Evolutionary conservation across 2,888 invertebrate species (phyloP).

Genomic region (Pemphredon lugubris): DNA sequence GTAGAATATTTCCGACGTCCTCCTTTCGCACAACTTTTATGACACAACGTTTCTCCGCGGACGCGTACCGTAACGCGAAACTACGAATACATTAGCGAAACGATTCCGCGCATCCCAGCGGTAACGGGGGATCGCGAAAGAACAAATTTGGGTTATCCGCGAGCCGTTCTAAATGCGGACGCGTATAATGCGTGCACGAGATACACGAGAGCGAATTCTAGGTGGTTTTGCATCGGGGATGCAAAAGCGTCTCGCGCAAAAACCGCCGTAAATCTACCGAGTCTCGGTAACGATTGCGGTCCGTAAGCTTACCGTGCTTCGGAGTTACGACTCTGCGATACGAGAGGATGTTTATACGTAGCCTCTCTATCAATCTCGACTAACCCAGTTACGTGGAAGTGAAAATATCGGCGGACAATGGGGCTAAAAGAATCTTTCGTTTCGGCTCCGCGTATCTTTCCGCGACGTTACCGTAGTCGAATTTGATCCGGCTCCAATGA

Average conservation of each 20-base stretch:
- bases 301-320: conserved; percentile 16
- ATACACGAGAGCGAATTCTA: conserved; percentile 18
- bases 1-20: conserved; percentile 6
- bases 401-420: neutral
- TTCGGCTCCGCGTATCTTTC: too few relatives aligned
- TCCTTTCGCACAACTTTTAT: conserved; percentile 12
- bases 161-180: conserved; percentile 15
- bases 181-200: conserved; percentile 19
- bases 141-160: conserved; percentile 38
- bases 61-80: neutral
- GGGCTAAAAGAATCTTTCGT: neutral
- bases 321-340: conserved; percentile 8
- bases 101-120: neutral
- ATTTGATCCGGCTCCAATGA: too few relatives aligned
- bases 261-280: conserved; percentile 35
- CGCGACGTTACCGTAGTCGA: too few relatives aligned
- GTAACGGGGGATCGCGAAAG: conserved; percentile 32
- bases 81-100: too few relatives aligned
- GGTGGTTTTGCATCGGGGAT: conserved; percentile 24
- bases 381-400: neutral
- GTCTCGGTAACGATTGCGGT: conserved; percentile 31
- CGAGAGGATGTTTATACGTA: neutral
- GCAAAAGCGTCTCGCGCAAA: conserved; percentile 26
- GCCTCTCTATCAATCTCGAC: neutral
- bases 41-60: conserved; percentile 1